phyloP scores from a whole-genome alignment of 2,797 vertebrate genomes.

The Tympanoctomys barrerae region DNA sequence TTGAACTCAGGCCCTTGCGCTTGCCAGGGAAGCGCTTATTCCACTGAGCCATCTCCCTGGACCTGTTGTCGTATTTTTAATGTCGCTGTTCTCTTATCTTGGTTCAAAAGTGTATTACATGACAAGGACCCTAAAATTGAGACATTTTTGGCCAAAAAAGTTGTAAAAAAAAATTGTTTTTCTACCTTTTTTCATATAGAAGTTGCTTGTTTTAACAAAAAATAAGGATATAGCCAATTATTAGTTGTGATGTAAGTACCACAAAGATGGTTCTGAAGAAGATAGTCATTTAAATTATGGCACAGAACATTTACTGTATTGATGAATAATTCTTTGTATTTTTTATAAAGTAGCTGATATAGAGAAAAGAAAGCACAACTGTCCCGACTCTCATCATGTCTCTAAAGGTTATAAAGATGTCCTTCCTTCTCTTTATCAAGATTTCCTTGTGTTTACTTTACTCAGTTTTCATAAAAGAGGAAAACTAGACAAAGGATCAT shows the following conservation, averaged over 20 bases:
- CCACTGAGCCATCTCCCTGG: no score
- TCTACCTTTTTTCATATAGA: not conserved
- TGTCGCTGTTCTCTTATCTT: constrained; percentile 22
- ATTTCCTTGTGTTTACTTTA: constrained; percentile 15
- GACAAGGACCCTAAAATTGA: constrained; percentile 20
- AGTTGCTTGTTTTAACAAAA: constrained; percentile 51
- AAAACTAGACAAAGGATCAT: constrained; percentile 22
- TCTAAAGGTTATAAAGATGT: constrained; percentile 18
- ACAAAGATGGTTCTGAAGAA: constrained; percentile 29
- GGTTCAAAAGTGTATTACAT: constrained; percentile 3
- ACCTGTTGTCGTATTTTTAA: not conserved
- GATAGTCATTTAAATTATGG: constrained; percentile 26
- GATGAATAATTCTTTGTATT: not conserved
- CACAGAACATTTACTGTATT: not conserved
- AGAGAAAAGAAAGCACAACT: constrained; percentile 57
- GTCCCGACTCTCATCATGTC: not conserved
- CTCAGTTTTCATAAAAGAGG: constrained; percentile 57
- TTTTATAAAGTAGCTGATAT: constrained; percentile 42
- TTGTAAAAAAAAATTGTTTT: constrained; percentile 56
- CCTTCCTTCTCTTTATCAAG: not conserved
- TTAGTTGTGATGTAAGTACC: constrained; percentile 29
- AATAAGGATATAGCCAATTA: not conserved
- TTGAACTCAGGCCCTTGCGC: no score
- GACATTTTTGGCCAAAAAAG: not conserved
- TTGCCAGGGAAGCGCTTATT: no score